These are phyloP conservation scores for Sitta europaea DNA, from an alignment of 2,113 vertebrate species.

Conservation along the genomic window DNA sequence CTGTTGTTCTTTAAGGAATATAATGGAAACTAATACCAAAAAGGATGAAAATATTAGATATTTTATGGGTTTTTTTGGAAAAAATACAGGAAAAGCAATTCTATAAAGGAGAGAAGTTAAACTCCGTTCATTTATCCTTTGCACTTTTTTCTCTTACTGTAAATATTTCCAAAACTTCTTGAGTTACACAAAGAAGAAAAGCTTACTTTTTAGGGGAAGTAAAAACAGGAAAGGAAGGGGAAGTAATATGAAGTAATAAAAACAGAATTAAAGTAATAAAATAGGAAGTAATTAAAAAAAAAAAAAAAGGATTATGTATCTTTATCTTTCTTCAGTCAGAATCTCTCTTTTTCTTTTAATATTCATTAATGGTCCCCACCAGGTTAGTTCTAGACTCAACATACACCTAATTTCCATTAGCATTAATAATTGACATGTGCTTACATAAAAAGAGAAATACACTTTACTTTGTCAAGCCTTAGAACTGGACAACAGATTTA, in stretches of 20 bases:
- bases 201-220: neutral
- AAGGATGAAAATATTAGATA: neutral
- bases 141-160: neutral
- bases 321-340: neutral
- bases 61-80: neutral
- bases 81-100: neutral
- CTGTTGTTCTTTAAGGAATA: neutral
- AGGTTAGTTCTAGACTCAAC: neutral
- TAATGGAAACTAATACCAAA: neutral
- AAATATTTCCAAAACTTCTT: neutral
- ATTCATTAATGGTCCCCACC: neutral
- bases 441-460: neutral
- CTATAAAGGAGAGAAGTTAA: neutral
- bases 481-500: neutral
- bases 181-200: neutral
- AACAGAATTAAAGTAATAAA: too few relatives aligned
- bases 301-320: neutral
- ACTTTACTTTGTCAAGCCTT: neutral
- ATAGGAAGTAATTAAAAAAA: too few relatives aligned
- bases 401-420: neutral
- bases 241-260: neutral
- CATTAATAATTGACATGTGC: neutral
- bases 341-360: neutral
- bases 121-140: neutral
- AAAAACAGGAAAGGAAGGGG: neutral